These are phyloP conservation scores for Aphidius colemani DNA, from an alignment of 2,888 invertebrate genomes.

Conservation along the genomic window DNA sequence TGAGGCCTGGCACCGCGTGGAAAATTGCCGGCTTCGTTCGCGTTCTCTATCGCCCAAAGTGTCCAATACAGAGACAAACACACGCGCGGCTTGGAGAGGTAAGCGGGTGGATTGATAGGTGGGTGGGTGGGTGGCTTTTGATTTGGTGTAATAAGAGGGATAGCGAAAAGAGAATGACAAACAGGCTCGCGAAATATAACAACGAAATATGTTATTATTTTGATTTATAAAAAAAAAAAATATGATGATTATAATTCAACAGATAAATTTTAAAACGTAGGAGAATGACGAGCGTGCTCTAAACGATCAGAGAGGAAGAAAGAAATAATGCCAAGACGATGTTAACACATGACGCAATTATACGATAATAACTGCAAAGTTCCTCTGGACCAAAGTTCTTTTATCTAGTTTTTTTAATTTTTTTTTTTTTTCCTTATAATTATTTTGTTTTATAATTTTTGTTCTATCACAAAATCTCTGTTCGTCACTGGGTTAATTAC, in stretches of 20 bases:
- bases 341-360: slow-evolving; percentile 45
- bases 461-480: too few relatives aligned
- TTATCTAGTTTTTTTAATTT: not conserved
- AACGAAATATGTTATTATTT: too few relatives aligned
- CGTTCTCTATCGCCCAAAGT: slow-evolving; percentile 17
- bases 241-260: slow-evolving; percentile 12
- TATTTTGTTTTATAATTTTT: too few relatives aligned
- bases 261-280: not conserved
- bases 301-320: not conserved
- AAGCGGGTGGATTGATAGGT: not conserved
- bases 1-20: slow-evolving; percentile 45
- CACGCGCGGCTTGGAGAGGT: not conserved
- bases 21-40: slow-evolving; percentile 29
- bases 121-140: not conserved
- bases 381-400: not conserved
- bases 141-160: too few relatives aligned
- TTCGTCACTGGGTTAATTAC: too few relatives aligned
- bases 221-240: slow-evolving; percentile 5
- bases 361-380: slow-evolving; percentile 30
- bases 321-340: slow-evolving; percentile 18
- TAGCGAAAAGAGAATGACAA: too few relatives aligned
- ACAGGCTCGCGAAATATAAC: too few relatives aligned
- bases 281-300: not conserved
- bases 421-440: not conserved
- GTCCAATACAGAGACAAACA: not conserved